phyloP scores from a whole-genome alignment of 2,113 vertebrate genomes.

The Geothlypis trichas region DNA sequence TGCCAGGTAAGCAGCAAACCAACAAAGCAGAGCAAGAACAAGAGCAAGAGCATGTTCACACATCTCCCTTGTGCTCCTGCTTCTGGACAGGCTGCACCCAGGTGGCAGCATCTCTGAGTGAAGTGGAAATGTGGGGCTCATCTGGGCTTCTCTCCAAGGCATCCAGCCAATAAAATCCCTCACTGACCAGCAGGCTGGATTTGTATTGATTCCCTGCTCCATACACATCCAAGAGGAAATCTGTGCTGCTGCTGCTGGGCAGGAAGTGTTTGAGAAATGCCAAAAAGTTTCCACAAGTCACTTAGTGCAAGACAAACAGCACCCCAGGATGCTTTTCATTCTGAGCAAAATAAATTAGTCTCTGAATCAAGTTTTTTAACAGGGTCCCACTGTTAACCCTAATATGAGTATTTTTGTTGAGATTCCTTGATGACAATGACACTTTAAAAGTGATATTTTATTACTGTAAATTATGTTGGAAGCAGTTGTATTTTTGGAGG shows the following conservation, averaged over 20 bases:
- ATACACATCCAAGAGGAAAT: background rate
- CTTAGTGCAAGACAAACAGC: background rate
- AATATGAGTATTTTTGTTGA: background rate
- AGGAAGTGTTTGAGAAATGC: background rate
- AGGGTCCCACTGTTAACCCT: background rate
- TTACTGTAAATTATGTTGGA: background rate
- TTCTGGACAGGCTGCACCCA: background rate
- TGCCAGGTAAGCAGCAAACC: background rate
- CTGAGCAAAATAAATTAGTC: background rate
- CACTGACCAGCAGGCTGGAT: background rate
- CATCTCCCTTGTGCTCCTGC: background rate
- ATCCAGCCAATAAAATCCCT: background rate
- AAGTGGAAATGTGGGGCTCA: background rate
- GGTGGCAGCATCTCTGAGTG: background rate
- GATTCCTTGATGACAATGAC: background rate
- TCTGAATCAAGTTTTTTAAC: background rate
- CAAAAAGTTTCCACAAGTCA: background rate
- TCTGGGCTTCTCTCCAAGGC: background rate
- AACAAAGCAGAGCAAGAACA: background rate
- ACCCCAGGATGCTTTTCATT: rapidly evolving
- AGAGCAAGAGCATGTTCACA: background rate
- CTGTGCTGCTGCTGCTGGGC: background rate
- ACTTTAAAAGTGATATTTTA: background rate
- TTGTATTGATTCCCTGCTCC: background rate
- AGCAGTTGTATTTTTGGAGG: background rate